A percentile compares a stretch with the other conserved stretches of the same genome.
These are phyloP conservation scores for Thomomys bottae DNA, from an alignment of 2,113 vertebrate genomes.

Conservation along the genomic window DNA sequence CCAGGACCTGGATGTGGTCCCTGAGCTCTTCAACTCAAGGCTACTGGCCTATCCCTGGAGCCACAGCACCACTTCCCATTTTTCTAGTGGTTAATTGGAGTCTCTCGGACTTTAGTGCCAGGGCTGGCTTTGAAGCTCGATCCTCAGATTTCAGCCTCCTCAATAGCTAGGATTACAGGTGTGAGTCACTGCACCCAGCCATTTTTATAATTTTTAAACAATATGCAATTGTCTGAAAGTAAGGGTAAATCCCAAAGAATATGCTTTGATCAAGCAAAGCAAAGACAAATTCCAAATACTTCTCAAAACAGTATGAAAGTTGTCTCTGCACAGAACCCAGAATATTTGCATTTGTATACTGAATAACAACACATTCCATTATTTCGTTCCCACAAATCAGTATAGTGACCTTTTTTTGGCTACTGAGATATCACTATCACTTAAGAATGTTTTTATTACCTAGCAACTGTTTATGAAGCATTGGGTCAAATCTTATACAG, in stretches of 20 bases:
- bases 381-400: neutral
- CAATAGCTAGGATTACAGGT: too few relatives aligned
- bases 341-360: neutral
- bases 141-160: too few relatives aligned
- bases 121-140: too few relatives aligned
- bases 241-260: conserved; percentile 37
- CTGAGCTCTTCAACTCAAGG: too few relatives aligned
- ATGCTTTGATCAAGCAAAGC: neutral
- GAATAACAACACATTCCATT: neutral
- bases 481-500: neutral
- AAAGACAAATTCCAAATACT: neutral
- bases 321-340: neutral
- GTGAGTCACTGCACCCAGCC: too few relatives aligned
- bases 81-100: too few relatives aligned
- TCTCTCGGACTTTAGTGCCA: too few relatives aligned
- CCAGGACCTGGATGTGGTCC: too few relatives aligned
- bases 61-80: too few relatives aligned
- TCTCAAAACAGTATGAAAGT: neutral
- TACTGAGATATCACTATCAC: neutral
- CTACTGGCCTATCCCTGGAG: too few relatives aligned
- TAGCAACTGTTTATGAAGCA: conserved; percentile 37
- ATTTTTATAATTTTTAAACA: conserved; percentile 27
- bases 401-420: conserved; percentile 11
- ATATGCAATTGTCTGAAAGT: neutral
- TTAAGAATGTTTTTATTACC: conserved; percentile 51